These are phyloP conservation scores for Muscidifurax raptorellus DNA, from an alignment of 1,140 invertebrate genomes.

Conservation along the genomic window DNA sequence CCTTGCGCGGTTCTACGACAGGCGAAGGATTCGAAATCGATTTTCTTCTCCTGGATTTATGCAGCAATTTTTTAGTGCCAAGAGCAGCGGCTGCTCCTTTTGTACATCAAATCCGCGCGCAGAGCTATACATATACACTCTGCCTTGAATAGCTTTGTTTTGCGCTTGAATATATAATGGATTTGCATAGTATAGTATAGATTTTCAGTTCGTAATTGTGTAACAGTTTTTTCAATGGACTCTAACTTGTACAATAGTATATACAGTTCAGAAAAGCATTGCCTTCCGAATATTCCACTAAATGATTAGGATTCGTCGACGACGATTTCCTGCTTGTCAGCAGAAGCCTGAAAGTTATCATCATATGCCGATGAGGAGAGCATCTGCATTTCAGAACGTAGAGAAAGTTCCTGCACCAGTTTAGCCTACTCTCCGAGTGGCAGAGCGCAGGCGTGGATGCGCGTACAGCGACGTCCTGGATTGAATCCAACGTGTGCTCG, in stretches of 20 bases:
- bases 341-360: neutral
- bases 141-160: neutral
- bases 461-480: neutral
- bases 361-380: neutral
- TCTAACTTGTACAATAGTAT: neutral
- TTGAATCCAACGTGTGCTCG: neutral
- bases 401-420: neutral
- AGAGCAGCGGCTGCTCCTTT: conserved; percentile 6
- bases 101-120: neutral
- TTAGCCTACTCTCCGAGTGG: neutral
- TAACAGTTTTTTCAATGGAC: too few species aligned
- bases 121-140: neutral
- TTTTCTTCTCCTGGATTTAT: conserved; percentile 24
- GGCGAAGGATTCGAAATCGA: conserved; percentile 27
- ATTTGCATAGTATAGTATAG: too few species aligned
- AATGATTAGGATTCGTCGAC: neutral
- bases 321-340: neutral
- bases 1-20: neutral
- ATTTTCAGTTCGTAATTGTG: too few species aligned
- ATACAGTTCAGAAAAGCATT: neutral
- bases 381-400: neutral
- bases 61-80: conserved; percentile 37
- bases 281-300: neutral
- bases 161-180: neutral
- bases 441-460: too few species aligned